These are phyloP conservation scores for Drosophila neonasuta DNA, from an alignment of 2,888 invertebrate genomes.

Conservation along the genomic window DNA sequence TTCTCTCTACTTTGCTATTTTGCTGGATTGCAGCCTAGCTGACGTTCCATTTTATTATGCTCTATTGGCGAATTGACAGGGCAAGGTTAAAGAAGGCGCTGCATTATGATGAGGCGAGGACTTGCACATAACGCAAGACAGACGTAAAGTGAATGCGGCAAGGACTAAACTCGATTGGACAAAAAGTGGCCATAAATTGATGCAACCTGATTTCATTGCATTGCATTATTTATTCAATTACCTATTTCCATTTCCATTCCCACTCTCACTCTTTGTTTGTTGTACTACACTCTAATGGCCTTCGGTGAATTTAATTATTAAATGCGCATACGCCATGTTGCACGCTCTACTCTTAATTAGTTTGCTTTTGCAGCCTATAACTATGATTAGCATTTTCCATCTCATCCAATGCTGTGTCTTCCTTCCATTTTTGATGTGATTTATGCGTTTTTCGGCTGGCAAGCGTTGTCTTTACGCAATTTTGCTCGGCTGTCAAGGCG, in stretches of 20 bases:
- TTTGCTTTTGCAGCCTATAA: constrained; percentile 26
- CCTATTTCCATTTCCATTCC: neutral
- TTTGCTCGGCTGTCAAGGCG: constrained; percentile 63
- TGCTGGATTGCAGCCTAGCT: constrained; percentile 23
- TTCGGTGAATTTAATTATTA: constrained; percentile 25
- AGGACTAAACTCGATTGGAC: constrained; percentile 14
- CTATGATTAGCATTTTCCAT: constrained; percentile 61
- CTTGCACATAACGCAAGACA: constrained; percentile 29
- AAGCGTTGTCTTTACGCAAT: constrained; percentile 53
- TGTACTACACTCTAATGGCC: neutral
- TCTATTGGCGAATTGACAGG: constrained; percentile 46
- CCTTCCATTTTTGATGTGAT: constrained; percentile 50
- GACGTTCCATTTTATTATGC: constrained; percentile 47
- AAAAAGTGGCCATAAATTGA: constrained; percentile 45
- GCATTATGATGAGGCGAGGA: constrained; percentile 21
- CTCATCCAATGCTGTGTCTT: constrained; percentile 12
- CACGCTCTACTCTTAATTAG: constrained; percentile 32
- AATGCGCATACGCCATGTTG: constrained; percentile 22
- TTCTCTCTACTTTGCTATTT: neutral
- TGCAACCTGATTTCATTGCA: constrained; percentile 31
- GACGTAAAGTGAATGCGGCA: constrained; percentile 8
- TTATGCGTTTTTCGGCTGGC: constrained; percentile 53
- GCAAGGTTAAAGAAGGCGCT: constrained; percentile 35
- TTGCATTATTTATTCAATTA: constrained; percentile 42
- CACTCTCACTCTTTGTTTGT: neutral